Evolutionary conservation across 1,140 invertebrate genomes (phyloP), one percentile per base, ranked within the genome.

Genomic region (Eumaeus atala): DNA sequence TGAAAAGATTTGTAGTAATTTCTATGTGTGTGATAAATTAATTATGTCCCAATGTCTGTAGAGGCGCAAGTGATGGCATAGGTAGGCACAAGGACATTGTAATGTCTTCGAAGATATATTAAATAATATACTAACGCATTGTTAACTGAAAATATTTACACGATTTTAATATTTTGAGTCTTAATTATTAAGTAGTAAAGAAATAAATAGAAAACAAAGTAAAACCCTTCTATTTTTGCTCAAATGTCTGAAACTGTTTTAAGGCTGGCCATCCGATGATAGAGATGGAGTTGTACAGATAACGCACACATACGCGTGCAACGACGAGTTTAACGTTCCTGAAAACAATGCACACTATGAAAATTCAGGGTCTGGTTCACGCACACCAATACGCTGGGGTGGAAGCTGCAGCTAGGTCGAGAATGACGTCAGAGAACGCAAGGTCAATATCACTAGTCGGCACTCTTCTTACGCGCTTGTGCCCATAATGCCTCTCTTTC

Each of bases 331-430:
- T 56, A 56, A 48, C 48, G 56, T 59, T 58, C 62, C 51, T 56
- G 54, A 53, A 64, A 21, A 61, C n/a, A 40, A 66, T 62, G 48
- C 68, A 72, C 69, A 71, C 70, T 47, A n/a, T 42, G 44, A 54
- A 51, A 53, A 69, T 84, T 84, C 81, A 84, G 77, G 81, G 81
- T 84, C 81, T 82, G 79, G 81, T 72, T 84, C 81, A 84, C 78
- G 60, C 76, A 83, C 68, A 77, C 81, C 61, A n/a, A 48, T 12
- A 35, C 34, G 44, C 47, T 47, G n/a, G 54, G 59, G 49, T 68
- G 68, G 60, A 67, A 74, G 72, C 68, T 82, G 79, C 79, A 85
- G 75, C 80, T 77, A 82, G 82, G 77, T 84, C 83, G 80, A 64
- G 58, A 75, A 76, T 84, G 80, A 84, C 83, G 83, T 86, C 83